These are phyloP conservation scores for Cheilosia pagana DNA, from an alignment of 2,888 invertebrate genomes.

Conservation along the genomic window DNA sequence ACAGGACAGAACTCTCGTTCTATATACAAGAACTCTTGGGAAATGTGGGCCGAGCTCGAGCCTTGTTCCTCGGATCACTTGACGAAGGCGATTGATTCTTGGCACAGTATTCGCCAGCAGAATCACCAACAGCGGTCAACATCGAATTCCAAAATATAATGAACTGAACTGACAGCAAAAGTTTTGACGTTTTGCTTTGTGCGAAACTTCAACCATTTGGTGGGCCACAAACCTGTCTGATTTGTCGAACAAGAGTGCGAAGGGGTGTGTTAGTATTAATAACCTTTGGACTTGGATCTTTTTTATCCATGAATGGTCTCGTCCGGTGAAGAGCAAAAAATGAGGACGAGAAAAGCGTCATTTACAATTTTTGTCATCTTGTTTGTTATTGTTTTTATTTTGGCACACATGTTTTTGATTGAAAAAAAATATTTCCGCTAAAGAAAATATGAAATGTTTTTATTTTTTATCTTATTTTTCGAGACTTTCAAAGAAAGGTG, in stretches of 20 bases:
- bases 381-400: slow-evolving; percentile 5
- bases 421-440: background rate
- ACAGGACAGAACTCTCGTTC: background rate
- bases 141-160: slow-evolving; percentile 47
- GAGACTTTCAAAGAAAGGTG: slow-evolving; percentile 23
- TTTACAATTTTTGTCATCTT: slow-evolving; percentile 1
- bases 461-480: background rate
- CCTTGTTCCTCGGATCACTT: slow-evolving; percentile 63
- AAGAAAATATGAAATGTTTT: background rate
- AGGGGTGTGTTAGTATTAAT: slow-evolving; percentile 25
- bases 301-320: slow-evolving; percentile 12
- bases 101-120: slow-evolving; percentile 48
- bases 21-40: slow-evolving; percentile 11
- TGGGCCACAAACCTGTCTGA: slow-evolving; percentile 47
- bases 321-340: background rate
- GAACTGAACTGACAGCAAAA: slow-evolving; percentile 39
- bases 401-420: background rate
- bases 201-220: slow-evolving; percentile 33
- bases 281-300: slow-evolving; percentile 54
- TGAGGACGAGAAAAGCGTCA: slow-evolving; percentile 29
- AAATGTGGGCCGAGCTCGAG: slow-evolving; percentile 17
- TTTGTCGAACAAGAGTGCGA: slow-evolving; percentile 47
- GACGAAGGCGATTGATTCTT: slow-evolving; percentile 63
- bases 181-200: slow-evolving; percentile 63
- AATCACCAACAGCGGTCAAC: slow-evolving; percentile 32